A percentile compares a stretch with the other conserved stretches of the same genome.
phyloP scores from a whole-genome alignment of 2,888 invertebrate species.

The Tipula vernalis region DNA sequence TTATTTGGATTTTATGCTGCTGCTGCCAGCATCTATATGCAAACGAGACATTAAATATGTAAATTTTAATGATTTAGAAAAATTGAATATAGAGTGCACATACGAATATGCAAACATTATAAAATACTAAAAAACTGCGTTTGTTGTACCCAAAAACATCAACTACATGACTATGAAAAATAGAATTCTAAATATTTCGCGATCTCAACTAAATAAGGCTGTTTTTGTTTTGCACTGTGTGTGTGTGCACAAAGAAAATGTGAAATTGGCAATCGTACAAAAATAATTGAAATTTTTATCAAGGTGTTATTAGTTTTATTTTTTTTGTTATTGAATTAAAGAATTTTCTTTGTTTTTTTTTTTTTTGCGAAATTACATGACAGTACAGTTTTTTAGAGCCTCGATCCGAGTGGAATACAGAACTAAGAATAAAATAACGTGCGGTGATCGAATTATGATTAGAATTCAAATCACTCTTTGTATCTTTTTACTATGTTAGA shows the following conservation, averaged over 20 bases:
- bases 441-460: neutral
- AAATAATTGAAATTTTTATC: neutral
- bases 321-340: neutral
- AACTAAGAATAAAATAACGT: neutral
- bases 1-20: neutral
- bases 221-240: neutral
- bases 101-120: neutral
- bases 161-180: neutral
- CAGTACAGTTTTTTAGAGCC: neutral
- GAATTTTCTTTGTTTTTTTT: neutral
- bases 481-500: neutral
- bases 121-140: neutral
- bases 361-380: neutral
- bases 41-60: neutral
- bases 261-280: neutral
- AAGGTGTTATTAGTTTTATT: neutral
- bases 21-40: neutral
- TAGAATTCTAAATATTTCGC: neutral
- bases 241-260: neutral
- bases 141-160: neutral
- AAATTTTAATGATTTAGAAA: neutral
- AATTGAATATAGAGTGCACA: neutral
- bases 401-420: neutral
- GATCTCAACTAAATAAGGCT: neutral
- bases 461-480: neutral